Conservation (phyloP, 2,113 vertebrate species). For the Ardeotis arabs region DNA sequence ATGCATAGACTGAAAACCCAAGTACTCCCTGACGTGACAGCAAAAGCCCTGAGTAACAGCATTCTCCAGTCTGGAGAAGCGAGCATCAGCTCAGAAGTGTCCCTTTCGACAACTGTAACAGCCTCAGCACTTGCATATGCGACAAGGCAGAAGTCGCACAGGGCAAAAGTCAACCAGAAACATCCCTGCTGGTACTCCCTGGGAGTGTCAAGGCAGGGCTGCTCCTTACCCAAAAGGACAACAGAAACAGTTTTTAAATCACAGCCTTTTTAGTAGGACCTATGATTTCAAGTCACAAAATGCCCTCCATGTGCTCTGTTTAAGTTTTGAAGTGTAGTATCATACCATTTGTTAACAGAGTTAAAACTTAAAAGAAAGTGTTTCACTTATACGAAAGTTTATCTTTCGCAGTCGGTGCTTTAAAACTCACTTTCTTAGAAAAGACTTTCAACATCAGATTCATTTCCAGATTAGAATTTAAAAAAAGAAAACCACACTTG, state of each 20-base stretch:
- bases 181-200: not conserved
- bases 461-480: not conserved
- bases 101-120: not conserved
- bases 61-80: not conserved
- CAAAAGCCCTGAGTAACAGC: not conserved
- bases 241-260: not conserved
- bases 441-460: not conserved
- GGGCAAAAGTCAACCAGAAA: not conserved
- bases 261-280: not conserved
- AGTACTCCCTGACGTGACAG: not conserved
- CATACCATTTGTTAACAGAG: not conserved
- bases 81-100: not conserved
- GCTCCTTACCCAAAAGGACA: not conserved
- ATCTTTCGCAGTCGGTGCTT: not conserved
- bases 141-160: not conserved
- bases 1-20: not conserved
- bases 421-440: not conserved
- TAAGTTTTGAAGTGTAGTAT: not conserved
- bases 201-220: not conserved
- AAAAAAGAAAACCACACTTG: too few relatives aligned
- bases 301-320: not conserved
- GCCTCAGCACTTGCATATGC: too few relatives aligned
- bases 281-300: not conserved
- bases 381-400: too few relatives aligned
- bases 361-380: too few relatives aligned